Evolutionary conservation across 2,797 vertebrate species (phyloP).

Genomic region (Labeo calbasu): DNA sequence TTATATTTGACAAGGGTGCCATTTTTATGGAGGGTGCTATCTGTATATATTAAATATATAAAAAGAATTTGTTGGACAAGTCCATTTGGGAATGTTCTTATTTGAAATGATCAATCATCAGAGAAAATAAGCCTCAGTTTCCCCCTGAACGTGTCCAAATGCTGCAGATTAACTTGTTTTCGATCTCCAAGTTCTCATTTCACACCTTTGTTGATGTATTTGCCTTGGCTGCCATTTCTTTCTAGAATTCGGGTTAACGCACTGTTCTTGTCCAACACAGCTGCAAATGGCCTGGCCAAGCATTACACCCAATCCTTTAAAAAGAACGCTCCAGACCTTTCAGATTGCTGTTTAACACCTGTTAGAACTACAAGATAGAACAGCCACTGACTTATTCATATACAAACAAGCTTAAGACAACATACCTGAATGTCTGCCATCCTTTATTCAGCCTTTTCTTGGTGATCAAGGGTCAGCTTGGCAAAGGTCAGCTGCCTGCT

Average conservation of each 20-base stretch:
- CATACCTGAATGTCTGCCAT: neutral
- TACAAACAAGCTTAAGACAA: neutral
- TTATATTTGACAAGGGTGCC: neutral
- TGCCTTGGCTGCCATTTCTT: neutral
- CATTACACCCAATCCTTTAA: neutral
- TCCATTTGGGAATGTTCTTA: no score
- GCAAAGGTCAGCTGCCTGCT: neutral
- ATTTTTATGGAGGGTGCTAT: neutral
- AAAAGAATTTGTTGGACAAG: neutral
- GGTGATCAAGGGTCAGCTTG: neutral
- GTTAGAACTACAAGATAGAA: neutral
- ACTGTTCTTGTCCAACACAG: neutral
- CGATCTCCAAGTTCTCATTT: neutral
- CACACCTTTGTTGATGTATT: neutral
- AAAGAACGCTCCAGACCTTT: neutral
- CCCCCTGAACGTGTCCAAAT: neutral
- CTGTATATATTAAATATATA: neutral
- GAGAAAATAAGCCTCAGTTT: neutral
- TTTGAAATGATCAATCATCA: neutral
- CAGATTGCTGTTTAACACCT: neutral
- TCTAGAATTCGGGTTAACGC: neutral
- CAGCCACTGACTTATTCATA: neutral
- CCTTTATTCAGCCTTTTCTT: neutral
- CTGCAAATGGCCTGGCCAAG: neutral
- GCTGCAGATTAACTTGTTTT: neutral